phyloP scores from a whole-genome alignment of 2,888 invertebrate species.

The Drosophila eohydei region DNA sequence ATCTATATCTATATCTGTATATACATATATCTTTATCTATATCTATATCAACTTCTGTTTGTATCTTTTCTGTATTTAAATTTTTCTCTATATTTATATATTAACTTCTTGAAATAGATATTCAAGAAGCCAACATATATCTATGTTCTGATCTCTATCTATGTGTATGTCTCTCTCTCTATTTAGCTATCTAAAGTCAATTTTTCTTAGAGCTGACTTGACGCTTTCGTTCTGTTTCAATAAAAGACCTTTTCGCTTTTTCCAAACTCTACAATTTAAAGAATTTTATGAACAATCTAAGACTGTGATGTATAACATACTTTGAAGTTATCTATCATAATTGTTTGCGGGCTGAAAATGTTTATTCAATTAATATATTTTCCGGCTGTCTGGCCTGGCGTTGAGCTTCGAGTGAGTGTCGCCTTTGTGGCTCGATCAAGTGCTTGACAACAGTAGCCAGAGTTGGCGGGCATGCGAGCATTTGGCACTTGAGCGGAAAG shows the following conservation, averaged over 20 bases:
- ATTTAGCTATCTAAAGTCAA: no score
- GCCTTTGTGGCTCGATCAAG: conserved; percentile 4
- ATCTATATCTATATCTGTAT: no score
- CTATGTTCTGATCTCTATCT: no score
- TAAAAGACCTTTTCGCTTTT: background rate
- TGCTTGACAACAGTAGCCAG: conserved; percentile 32
- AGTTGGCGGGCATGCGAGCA: conserved; percentile 31
- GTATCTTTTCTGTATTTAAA: no score
- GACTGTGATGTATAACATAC: background rate
- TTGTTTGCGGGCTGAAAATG: background rate
- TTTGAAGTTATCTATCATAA: background rate
- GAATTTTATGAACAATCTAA: background rate
- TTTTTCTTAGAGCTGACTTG: no score
- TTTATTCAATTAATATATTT: background rate
- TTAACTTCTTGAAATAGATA: no score
- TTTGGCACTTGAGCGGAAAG: conserved; percentile 61
- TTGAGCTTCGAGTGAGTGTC: background rate
- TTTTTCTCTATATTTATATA: no score
- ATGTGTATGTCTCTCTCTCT: no score
- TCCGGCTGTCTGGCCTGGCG: background rate
- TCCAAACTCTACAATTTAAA: background rate
- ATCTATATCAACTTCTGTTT: no score
- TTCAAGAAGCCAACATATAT: no score
- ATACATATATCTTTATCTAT: no score
- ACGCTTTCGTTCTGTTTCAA: background rate